Percentiles rank a stretch among this genome's conserved stretches.
These are phyloP conservation scores for Thermophis baileyi DNA, from an alignment of 2,113 vertebrate genomes.

Conservation along the genomic window DNA sequence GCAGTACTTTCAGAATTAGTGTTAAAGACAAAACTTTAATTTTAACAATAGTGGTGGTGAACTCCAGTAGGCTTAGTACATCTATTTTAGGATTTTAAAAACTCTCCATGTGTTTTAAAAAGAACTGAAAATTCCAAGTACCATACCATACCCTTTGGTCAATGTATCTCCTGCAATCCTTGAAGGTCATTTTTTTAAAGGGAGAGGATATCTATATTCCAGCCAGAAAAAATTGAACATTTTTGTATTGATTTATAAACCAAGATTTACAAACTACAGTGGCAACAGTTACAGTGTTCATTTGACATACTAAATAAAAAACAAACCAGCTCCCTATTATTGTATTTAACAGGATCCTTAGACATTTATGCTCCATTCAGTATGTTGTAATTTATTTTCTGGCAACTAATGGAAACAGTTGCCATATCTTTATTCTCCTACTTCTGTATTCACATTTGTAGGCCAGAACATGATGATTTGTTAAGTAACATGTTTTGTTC, in stretches of 20 bases:
- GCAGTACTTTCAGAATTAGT: neutral
- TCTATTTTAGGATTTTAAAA: neutral
- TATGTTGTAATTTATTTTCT: neutral
- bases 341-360: neutral
- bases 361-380: neutral
- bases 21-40: neutral
- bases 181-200: neutral
- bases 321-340: neutral
- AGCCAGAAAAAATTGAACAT: neutral
- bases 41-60: neutral
- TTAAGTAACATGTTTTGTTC: neutral
- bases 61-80: neutral
- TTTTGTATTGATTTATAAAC: neutral
- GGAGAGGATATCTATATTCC: neutral
- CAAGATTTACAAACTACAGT: neutral
- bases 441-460: neutral
- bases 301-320: neutral
- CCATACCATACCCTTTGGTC: neutral
- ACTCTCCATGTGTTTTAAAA: neutral
- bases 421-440: neutral
- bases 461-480: neutral
- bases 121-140: neutral
- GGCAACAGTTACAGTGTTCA: neutral
- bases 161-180: neutral
- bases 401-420: neutral